These are phyloP conservation scores for Drosophila sucinea DNA, from an alignment of 1,140 invertebrate genomes.

Conservation along the genomic window DNA sequence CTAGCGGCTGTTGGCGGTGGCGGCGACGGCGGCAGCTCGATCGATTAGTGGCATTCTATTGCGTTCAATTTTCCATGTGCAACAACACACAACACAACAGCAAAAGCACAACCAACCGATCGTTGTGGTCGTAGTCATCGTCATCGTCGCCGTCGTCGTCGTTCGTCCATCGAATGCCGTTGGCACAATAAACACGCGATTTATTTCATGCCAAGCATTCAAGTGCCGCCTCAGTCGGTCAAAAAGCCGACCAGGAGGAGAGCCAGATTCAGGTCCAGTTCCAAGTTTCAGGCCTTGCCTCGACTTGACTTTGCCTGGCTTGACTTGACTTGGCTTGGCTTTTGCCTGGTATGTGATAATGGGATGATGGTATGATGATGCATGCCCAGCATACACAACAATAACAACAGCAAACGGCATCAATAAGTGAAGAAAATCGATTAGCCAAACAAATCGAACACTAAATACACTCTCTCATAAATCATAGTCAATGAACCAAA, in stretches of 20 bases:
- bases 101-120: constrained; percentile 57
- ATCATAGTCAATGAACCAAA: neutral
- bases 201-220: constrained; percentile 80
- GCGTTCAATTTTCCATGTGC: constrained; percentile 81
- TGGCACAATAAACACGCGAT: constrained; percentile 82
- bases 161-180: constrained; percentile 44
- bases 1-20: constrained; percentile 48
- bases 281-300: constrained; percentile 28
- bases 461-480: constrained; percentile 41
- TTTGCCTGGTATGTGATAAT: constrained; percentile 76
- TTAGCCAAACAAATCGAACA: neutral
- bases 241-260: constrained; percentile 61
- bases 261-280: constrained; percentile 24
- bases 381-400: constrained; percentile 79
- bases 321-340: constrained; percentile 33
- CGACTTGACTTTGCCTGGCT: constrained; percentile 36
- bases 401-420: constrained; percentile 46
- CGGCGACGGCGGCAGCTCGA: constrained; percentile 37
- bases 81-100: constrained; percentile 71
- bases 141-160: constrained; percentile 10
- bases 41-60: constrained; percentile 82
- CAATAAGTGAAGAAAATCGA: constrained; percentile 33
- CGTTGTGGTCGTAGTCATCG: constrained; percentile 32
- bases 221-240: constrained; percentile 77
- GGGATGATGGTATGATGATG: constrained; percentile 82